Base-by-base conservation (phyloP, 2,888 invertebrate species). In the Morpho helenor region DNA sequence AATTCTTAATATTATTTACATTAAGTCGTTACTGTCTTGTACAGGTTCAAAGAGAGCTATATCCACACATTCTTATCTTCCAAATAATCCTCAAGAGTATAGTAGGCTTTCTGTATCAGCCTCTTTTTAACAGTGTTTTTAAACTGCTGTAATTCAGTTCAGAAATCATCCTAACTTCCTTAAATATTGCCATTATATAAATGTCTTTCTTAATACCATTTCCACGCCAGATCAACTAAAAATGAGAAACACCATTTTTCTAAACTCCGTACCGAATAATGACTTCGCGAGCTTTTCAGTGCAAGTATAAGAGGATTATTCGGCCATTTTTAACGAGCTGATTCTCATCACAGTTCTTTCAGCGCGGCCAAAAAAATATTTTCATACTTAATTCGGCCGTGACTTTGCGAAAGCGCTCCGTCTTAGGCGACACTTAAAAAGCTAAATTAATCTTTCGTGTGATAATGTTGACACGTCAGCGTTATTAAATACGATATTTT, bases 351-450 rank as follows among this genome's bases (percentile, higher is more conserved):
- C 49, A 57, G 49, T 57, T 57, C 52, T 52, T 57, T 52, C 8
- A 48, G 48, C 52, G 56, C 49, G 56, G 39, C 52, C 42, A 40
- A 49, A 60, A 31, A 59, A 56, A 60, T 60, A 60, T 56, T 60
- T 52, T 56, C 52, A 42, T 46, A 50, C 56, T 52, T 60, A 60
- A 60, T 56, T 55, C 52, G 16, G 56, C 41, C 56, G 60, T 60
- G 60, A 56, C 59, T 56, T 51, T 44, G 56, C 52, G 60, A 56
- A 49, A 56, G 56, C 56, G 56, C 52, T 44, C 52, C 10, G 48
- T 52, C 52, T 48, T 59, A 47, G 59, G 49, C 57, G 57, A 44
- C 57, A 49, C 40, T 60, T 56, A 50, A 56, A 51, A 59, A 51
- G 46, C 43, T 46, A 45, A 48, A 60, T 60, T 60, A 56, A 60